These are phyloP conservation scores for Podarcis muralis DNA, from an alignment of 2,113 vertebrate genomes.

Conservation along the genomic window DNA sequence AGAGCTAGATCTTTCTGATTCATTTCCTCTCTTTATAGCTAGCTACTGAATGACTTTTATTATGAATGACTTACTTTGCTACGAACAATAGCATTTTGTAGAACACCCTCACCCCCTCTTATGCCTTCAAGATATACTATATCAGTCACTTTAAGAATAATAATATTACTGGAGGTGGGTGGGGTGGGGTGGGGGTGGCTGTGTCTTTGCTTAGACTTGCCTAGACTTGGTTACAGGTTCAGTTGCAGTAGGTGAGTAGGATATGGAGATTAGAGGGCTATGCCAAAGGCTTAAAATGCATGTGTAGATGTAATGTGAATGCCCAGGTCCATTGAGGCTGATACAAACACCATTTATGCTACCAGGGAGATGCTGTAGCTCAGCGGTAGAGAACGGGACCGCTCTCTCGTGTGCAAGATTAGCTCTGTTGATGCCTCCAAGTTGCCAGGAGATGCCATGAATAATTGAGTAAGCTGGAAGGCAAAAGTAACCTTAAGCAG, in stretches of 20 bases:
- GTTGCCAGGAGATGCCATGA: neutral
- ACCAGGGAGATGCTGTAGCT: too few relatives aligned
- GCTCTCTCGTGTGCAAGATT: neutral
- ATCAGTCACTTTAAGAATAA: neutral
- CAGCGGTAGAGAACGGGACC: too few relatives aligned
- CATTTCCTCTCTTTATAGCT: slow-evolving; percentile 31
- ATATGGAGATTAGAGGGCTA: too few relatives aligned
- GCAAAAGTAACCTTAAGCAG: neutral
- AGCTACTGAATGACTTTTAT: slow-evolving; percentile 14
- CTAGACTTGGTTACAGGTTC: too few relatives aligned
- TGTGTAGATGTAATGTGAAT: neutral
- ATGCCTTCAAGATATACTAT: neutral
- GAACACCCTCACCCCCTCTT: neutral
- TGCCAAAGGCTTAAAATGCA: neutral
- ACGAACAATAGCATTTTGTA: neutral
- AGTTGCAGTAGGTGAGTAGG: too few relatives aligned
- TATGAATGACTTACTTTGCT: slow-evolving; percentile 31
- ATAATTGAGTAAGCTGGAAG: neutral
- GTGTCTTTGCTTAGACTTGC: too few relatives aligned
- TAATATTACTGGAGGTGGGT: too few relatives aligned
- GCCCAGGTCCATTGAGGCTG: too few relatives aligned
- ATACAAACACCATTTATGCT: too few relatives aligned
- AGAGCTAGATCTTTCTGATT: slow-evolving; percentile 11
- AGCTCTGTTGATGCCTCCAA: neutral
- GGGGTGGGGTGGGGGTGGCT: too few relatives aligned